Evolutionary conservation across 1,140 invertebrate genomes (phyloP), one percentile per base, ranked within the genome.

Genomic region (Drosophila albomicans): DNA sequence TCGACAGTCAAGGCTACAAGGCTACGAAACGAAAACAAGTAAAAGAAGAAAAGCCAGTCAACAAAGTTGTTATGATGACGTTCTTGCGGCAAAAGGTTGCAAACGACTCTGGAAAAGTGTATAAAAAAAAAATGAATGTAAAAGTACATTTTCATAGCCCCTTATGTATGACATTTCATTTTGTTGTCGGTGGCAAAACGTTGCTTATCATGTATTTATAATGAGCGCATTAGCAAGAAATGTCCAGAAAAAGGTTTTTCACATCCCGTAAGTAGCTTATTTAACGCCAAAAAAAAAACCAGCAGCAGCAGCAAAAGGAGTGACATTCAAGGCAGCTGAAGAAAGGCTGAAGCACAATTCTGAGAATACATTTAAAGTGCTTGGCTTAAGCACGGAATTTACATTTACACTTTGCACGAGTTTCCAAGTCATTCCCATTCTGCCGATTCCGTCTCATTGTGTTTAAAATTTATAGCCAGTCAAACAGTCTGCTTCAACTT

Each of bases 21-120:
- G 3, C n/a, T 7, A 43, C 11, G 3, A 43, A 13, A 43, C 3
- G 2, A n/a, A 43, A 43, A 43, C 6, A 38, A 8, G 10, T 38
- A 43, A 43, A 43, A 6, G n/a, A 43, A 43, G 41, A 41, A 69
- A 57, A 59, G 54, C 41, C 56, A 69, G 81, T 86, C 77, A 85
- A 85, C 82, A 85, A 81, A 81, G 82, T 86, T 81, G 78, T 85
- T 85, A 86, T 86, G 82, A 85, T 85, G 81, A 85, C 82, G 78
- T 58, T 72, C 25, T 56, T 64, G 30, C n/a, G 41, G 59, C 15
- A 61, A 49, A 52, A 72, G 58, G 59, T 59, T 78, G 35, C 20
- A 41, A 41, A 7, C 7, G 38, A 41, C 8, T 11, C 5, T 13
- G 41, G n/a, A 41, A 43, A 71, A 13, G 10, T 52, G 15, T 65